Conservation (phyloP, 2,888 invertebrate species). For the Ceratothoa steindachneri region DNA sequence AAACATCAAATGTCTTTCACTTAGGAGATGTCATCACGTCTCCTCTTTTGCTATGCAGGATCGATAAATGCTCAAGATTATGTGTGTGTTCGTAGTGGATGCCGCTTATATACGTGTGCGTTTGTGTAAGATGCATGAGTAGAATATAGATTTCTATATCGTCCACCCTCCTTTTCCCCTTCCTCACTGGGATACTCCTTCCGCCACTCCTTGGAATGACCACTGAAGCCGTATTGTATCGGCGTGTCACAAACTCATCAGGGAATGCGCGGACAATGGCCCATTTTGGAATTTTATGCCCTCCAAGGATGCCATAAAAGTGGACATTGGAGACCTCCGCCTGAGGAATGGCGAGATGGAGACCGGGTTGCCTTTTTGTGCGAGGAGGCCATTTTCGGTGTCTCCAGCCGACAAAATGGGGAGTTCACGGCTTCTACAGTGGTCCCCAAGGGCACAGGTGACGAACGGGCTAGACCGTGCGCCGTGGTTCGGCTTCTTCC, state of each 20-base stretch:
- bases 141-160: no score
- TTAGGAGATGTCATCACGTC: no score
- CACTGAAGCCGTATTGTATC: constrained; percentile 36
- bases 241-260: constrained; percentile 44
- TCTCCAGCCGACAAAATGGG: constrained; percentile 38
- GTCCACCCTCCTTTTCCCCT: no score
- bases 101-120: no score
- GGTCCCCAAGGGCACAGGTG: constrained; percentile 34
- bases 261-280: constrained; percentile 44
- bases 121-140: no score
- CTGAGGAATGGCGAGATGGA: constrained; percentile 42
- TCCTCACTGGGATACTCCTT: background rate
- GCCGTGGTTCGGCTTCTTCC: constrained; percentile 7
- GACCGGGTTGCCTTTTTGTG: constrained; percentile 18
- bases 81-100: no score
- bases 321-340: constrained; percentile 42
- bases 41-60: background rate
- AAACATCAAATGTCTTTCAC: no score
- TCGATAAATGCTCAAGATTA: background rate
- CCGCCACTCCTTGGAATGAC: constrained; percentile 13
- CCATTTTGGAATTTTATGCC: constrained; percentile 45
- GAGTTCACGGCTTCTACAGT: constrained; percentile 29
- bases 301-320: constrained; percentile 43
- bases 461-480: constrained; percentile 23
- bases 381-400: constrained; percentile 34